phyloP scores from a whole-genome alignment of 2,113 vertebrate species.

The Carollia perspicillata region DNA sequence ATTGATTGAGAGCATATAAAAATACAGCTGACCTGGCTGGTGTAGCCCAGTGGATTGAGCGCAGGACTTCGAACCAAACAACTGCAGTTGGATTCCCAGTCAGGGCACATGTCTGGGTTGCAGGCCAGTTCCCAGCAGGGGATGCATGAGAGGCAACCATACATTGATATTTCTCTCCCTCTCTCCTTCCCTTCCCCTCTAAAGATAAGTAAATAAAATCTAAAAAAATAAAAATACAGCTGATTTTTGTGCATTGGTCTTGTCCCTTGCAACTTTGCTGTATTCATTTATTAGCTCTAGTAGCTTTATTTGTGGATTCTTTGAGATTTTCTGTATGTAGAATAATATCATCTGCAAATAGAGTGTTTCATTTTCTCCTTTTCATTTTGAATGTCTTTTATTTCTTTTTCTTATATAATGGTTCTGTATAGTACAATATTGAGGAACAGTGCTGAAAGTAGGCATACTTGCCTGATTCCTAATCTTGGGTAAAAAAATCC shows the following conservation, averaged over 20 bases:
- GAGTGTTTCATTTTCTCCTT: background rate
- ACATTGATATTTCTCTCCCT: too few species aligned
- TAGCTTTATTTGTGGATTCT: background rate
- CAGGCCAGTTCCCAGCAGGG: too few species aligned
- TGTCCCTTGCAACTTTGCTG: background rate
- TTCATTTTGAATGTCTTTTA: background rate
- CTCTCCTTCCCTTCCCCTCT: too few species aligned
- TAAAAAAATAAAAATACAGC: background rate
- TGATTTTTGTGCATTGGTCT: background rate
- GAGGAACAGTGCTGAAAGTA: background rate
- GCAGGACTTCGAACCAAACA: too few species aligned
- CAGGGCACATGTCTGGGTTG: too few species aligned
- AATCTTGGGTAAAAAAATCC: background rate
- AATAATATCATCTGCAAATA: background rate
- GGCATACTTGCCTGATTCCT: background rate
- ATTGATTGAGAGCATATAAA: background rate
- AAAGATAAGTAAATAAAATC: too few species aligned
- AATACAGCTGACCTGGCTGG: background rate
- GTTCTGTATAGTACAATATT: background rate
- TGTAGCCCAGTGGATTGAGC: too few species aligned
- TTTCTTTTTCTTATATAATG: background rate
- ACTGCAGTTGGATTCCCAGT: too few species aligned
- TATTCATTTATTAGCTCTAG: background rate
- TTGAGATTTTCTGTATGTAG: background rate
- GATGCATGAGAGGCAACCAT: too few species aligned